Evolutionary conservation across 2,113 vertebrate species (phyloP), one percentile per base, ranked within the genome.

Genomic region (Cyprinodon tularosa): DNA sequence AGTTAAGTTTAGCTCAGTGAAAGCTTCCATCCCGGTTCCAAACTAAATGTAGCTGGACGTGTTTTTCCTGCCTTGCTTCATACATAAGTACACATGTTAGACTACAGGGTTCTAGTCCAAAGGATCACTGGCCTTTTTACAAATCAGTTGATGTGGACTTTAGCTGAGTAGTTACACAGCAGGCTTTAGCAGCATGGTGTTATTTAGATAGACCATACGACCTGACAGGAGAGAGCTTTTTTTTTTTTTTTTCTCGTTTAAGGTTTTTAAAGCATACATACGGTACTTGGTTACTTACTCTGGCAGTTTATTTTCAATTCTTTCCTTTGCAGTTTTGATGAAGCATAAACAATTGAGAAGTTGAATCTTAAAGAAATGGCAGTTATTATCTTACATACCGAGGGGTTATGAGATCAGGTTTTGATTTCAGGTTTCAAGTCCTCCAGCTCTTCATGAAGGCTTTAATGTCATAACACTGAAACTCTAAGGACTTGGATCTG

Each of bases 381-480:
- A 57, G 50, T 2, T 20, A 9, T 15, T n/a, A 57, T 12, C 5
- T 0, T 71, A 2, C 50, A 59, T 37, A 3, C 12, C n/a, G 20
- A 61, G 59, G 77, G 48, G 57, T 0, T 22, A 39, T 73, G 53
- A 77, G 68, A 71, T 68, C 70, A 68, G 13, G 70, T 60, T 71
- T 53, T 7, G 8, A 1, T 70, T 79, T 90, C 59, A 76, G n/a
- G 72, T 91, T 89, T 82, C 89, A 67, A 53, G 39, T 71, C 37
- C 48, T 29, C 71, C 38, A 60, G 20, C 37, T 63, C 42, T 59
- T 47, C 17, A 3, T 83, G 72, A 83, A 67, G 78, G 62, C 36
- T 71, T 86, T 78, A 92, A 90, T 78, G 62, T 80, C 65, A 88
- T 89, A 87, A 86, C 75, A 74, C 64, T 68, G 68, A 83, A 73